Percentiles rank a stretch among this genome's conserved stretches.
Evolutionary conservation across 2,797 vertebrate genomes (phyloP).

Genomic region (Petrocephalus sullivani): DNA sequence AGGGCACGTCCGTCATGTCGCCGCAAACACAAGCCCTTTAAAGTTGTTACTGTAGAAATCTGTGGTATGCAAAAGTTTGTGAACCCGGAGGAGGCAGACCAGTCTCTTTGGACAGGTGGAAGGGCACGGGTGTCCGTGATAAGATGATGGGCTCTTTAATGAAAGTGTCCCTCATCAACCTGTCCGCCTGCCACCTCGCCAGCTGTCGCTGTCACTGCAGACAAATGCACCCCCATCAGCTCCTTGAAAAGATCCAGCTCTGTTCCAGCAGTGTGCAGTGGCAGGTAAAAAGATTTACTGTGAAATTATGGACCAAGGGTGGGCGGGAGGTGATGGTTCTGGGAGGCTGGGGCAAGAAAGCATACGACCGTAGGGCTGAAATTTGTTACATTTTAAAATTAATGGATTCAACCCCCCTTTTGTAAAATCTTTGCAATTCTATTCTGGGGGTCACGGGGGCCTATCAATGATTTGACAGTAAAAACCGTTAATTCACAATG

Average conservation of each 20-base stretch:
- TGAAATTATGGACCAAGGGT: conserved; percentile 41
- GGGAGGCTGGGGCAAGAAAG: conserved; percentile 14
- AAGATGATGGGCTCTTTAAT: neutral
- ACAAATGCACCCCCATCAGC: neutral
- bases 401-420: conserved; percentile 25
- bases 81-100: neutral
- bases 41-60: neutral
- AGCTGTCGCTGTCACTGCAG: conserved; percentile 14
- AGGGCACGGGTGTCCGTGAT: neutral
- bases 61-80: neutral
- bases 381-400: conserved; percentile 42
- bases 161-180: neutral
- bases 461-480: neutral
- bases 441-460: neutral
- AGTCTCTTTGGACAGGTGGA: neutral
- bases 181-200: conserved; percentile 32
- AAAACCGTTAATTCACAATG: conserved; percentile 13
- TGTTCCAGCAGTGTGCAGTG: conserved; percentile 53
- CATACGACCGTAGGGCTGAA: conserved; percentile 45
- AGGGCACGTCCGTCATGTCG: neutral
- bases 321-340: neutral
- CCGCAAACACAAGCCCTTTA: neutral
- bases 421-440: conserved; percentile 51
- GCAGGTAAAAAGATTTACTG: conserved; percentile 57
- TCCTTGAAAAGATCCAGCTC: conserved; percentile 41